Conservation (phyloP, 2,797 vertebrate genomes). For the Leptodactylus fallax region DNA sequence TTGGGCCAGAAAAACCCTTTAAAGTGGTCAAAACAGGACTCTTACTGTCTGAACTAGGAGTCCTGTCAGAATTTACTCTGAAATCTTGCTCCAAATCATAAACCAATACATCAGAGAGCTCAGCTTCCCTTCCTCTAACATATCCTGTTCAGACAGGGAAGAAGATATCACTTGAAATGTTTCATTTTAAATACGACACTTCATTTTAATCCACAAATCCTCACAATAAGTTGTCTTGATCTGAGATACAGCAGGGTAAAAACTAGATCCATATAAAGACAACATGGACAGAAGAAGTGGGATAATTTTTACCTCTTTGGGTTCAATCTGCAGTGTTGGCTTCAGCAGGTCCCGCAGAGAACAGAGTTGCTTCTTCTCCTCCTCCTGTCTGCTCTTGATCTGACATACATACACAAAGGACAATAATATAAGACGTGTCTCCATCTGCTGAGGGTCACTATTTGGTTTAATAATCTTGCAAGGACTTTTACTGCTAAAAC, state of each 20-base stretch:
- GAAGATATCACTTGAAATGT: too few species aligned
- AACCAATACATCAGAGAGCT: too few species aligned
- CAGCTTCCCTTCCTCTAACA: too few species aligned
- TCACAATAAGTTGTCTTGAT: background rate
- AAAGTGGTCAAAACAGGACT: too few species aligned
- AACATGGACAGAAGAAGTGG: background rate
- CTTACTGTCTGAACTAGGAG: too few species aligned
- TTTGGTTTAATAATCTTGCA: slow-evolving; percentile 28
- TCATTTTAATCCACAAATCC: too few species aligned
- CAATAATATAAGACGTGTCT: slow-evolving; percentile 17
- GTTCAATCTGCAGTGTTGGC: slow-evolving; percentile 70
- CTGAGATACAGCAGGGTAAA: background rate
- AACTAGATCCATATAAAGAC: background rate
- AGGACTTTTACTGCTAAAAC: background rate
- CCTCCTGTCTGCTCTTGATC: slow-evolving; percentile 83
- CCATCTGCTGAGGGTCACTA: background rate
- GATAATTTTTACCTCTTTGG: slow-evolving; percentile 74
- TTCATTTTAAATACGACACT: too few species aligned
- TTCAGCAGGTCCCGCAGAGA: slow-evolving; percentile 80
- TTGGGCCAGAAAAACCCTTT: too few species aligned
- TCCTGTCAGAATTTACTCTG: too few species aligned
- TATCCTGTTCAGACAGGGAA: too few species aligned
- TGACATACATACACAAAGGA: slow-evolving; percentile 65
- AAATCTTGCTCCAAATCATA: too few species aligned
- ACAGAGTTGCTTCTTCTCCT: slow-evolving; percentile 82